Conservation (phyloP, 1,140 invertebrate genomes). For the Dendroctonus valens region DNA sequence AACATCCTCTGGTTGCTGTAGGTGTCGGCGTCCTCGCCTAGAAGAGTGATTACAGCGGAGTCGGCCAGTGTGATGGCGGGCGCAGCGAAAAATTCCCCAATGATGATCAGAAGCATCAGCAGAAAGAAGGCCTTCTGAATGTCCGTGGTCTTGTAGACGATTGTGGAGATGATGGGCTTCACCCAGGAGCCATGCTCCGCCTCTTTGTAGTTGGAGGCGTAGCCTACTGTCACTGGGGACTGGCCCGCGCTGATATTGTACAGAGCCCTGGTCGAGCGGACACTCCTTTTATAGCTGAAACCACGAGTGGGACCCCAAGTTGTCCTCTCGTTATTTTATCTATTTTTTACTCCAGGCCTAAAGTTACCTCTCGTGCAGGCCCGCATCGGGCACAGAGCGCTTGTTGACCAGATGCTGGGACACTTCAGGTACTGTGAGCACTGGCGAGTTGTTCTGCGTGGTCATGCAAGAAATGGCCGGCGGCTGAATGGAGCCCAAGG, state of each 20-base stretch:
- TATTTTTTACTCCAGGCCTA: no score
- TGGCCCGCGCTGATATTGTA: constrained; percentile 56
- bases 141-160: constrained; percentile 84
- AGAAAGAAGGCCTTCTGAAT: constrained; percentile 97
- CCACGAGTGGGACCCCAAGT: no score
- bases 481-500: constrained; percentile 92
- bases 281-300: constrained; percentile 35
- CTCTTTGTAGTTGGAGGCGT: constrained; percentile 82
- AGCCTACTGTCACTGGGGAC: constrained; percentile 74
- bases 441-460: constrained; percentile 65
- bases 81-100: constrained; percentile 97
- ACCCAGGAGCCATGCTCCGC: constrained; percentile 75
- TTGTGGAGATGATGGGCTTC: constrained; percentile 88
- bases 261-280: constrained; percentile 32
- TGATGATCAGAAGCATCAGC: constrained; percentile 84
- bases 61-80: constrained; percentile 97
- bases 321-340: no score
- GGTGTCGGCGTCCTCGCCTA: constrained; percentile 88
- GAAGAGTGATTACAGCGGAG: constrained; percentile 85
- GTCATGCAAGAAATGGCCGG: constrained; percentile 84
- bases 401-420: constrained; percentile 46
- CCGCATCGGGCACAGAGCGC: constrained; percentile 37
- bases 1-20: constrained; percentile 99
- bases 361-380: no score
- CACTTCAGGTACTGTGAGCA: constrained; percentile 54